Percentiles rank a stretch among this genome's conserved stretches.
Evolutionary conservation across 2,888 invertebrate genomes (phyloP).

Genomic region (Drosophila meridionalis): DNA sequence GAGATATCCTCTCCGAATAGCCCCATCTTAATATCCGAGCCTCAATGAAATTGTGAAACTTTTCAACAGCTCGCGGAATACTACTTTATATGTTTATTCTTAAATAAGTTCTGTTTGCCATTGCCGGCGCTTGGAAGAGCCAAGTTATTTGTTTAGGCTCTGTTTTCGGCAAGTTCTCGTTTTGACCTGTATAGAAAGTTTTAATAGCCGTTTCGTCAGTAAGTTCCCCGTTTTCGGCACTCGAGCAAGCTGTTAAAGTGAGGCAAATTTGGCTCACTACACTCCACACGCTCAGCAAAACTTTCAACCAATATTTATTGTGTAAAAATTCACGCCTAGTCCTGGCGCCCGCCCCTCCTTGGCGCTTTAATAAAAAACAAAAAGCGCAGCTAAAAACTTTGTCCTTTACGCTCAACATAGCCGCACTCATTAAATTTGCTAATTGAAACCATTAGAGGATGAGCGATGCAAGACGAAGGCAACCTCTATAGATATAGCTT

Average conservation of each 20-base stretch:
- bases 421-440: conserved; percentile 70
- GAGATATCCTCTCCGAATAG: neutral
- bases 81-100: neutral
- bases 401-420: conserved; percentile 66
- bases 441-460: conserved; percentile 67
- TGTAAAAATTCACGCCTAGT: conserved; percentile 74
- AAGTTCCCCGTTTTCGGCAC: conserved; percentile 5
- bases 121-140: neutral
- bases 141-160: conserved; percentile 1
- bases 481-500: neutral
- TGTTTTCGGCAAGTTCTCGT: neutral
- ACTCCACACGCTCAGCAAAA: conserved; percentile 31
- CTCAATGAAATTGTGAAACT: neutral
- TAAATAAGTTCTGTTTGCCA: neutral
- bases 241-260: conserved; percentile 5
- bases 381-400: conserved; percentile 57
- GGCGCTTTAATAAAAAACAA: conserved; percentile 24
- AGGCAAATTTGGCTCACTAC: conserved; percentile 22
- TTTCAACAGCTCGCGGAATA: neutral
- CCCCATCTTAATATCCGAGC: neutral
- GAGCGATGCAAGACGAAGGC: conserved; percentile 5
- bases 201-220: conserved; percentile 16
- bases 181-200: conserved; percentile 21
- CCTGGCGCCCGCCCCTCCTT: conserved; percentile 14
- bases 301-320: conserved; percentile 65